Evolutionary conservation across 2,888 invertebrate species (phyloP).

Genomic region (Xanthostigma xanthostigma): DNA sequence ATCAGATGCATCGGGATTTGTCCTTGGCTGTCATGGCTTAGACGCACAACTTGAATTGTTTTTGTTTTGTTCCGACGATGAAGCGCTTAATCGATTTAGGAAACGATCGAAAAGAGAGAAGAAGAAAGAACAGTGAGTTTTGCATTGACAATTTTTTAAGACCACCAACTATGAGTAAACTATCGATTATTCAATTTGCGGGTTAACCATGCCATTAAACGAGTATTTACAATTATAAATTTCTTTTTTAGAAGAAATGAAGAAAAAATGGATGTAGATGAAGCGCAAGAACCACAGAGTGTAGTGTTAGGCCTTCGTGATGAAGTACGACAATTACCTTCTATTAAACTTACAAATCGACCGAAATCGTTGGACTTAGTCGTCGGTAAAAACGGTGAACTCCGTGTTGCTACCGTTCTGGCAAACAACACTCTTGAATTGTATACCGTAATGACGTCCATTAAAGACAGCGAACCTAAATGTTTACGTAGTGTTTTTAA

Average conservation of each 20-base stretch:
- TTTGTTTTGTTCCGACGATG: slow-evolving; percentile 59
- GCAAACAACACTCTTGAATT: slow-evolving; percentile 64
- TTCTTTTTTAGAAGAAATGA: slow-evolving; percentile 17
- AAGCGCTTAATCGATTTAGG: slow-evolving; percentile 49
- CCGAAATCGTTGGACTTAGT: slow-evolving; percentile 52
- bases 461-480: slow-evolving; percentile 35
- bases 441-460: slow-evolving; percentile 35
- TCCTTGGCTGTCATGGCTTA: slow-evolving; percentile 71
- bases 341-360: slow-evolving; percentile 50
- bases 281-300: slow-evolving; percentile 16
- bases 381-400: slow-evolving; percentile 53
- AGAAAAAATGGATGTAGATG: slow-evolving; percentile 24
- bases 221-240: neutral
- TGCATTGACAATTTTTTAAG: neutral
- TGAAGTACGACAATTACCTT: slow-evolving; percentile 52
- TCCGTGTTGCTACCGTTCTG: slow-evolving; percentile 49
- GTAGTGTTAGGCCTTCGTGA: slow-evolving; percentile 44
- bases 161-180: too few relatives aligned
- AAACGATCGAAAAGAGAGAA: slow-evolving; percentile 67
- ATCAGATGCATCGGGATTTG: slow-evolving; percentile 52
- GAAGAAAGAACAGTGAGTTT: slow-evolving; percentile 37
- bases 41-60: slow-evolving; percentile 74
- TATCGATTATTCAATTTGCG: too few relatives aligned
- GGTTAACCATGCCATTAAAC: too few relatives aligned
- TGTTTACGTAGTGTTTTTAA: slow-evolving; percentile 47